A percentile compares a stretch with the other conserved stretches of the same genome.
phyloP scores from a whole-genome alignment of 2,888 invertebrate genomes.

The Drosophila mettleri region DNA sequence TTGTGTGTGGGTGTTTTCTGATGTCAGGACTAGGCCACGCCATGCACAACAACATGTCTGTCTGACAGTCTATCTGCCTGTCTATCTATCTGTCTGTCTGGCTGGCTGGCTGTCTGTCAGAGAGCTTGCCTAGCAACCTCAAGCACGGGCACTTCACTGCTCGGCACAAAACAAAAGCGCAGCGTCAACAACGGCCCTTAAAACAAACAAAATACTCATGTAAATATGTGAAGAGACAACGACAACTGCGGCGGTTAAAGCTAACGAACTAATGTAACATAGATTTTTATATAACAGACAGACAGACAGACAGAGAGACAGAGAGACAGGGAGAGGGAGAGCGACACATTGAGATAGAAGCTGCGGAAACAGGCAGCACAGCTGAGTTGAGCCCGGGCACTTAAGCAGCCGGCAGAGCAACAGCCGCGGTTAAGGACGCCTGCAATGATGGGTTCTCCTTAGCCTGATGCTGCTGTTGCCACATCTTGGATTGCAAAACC shows the following conservation, averaged over 20 bases:
- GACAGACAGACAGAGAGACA: constrained; percentile 12
- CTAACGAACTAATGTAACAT: constrained; percentile 81
- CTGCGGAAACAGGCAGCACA: constrained; percentile 36
- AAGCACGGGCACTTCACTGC: constrained; percentile 67
- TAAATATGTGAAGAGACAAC: constrained; percentile 31
- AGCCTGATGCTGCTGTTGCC: constrained; percentile 24
- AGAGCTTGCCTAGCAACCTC: constrained; percentile 58
- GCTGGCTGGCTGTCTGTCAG: neutral
- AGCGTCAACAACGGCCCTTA: constrained; percentile 44
- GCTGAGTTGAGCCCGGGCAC: constrained; percentile 55
- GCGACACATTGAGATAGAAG: constrained; percentile 18
- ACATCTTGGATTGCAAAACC: constrained; percentile 74
- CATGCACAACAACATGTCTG: constrained; percentile 31
- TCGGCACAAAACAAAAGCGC: constrained; percentile 69
- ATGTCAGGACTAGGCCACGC: constrained; percentile 40
- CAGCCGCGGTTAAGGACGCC: constrained; percentile 36
- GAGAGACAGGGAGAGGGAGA: neutral
- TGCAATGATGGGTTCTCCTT: constrained; percentile 21
- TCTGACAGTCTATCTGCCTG: neutral
- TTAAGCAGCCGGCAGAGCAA: constrained; percentile 58
- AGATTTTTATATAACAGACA: constrained; percentile 63
- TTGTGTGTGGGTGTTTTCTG: constrained; percentile 23
- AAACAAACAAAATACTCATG: constrained; percentile 44
- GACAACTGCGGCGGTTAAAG: constrained; percentile 42
- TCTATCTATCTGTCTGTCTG: neutral